A percentile compares a stretch with the other conserved stretches of the same genome.
Evolutionary conservation across 2,797 vertebrate species (phyloP).

Genomic region (Coracias cyanogaster): DNA sequence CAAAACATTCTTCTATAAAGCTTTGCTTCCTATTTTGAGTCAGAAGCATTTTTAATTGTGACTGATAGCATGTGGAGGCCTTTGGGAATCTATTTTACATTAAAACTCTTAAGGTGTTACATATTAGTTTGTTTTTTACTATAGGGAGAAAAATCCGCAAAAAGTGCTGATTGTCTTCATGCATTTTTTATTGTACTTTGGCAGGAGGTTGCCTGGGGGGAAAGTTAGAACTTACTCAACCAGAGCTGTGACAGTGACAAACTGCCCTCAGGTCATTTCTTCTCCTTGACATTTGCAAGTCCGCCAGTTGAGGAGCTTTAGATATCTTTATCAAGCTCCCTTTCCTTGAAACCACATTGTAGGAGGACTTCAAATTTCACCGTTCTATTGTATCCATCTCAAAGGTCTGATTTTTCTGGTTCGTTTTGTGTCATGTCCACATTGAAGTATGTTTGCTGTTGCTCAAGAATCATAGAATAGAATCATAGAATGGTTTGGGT

Average conservation of each 20-base stretch:
- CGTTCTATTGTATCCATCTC: rapidly evolving
- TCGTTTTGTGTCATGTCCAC: not conserved
- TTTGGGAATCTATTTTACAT: not conserved
- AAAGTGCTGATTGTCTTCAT: not conserved
- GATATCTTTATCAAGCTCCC: not conserved
- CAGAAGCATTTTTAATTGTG: not conserved
- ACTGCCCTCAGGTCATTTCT: not conserved
- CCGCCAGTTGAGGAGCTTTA: not conserved
- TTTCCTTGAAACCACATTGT: not conserved
- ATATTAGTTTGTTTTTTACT: not conserved
- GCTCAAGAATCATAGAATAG: not conserved
- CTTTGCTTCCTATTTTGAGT: not conserved
- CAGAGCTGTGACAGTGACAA: not conserved
- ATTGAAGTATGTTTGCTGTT: not conserved
- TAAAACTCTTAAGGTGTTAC: not conserved
- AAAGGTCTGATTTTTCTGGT: not conserved
- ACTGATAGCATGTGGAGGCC: not conserved
- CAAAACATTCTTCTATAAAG: not conserved
- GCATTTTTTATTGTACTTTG: not conserved
- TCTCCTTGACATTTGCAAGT: constrained; percentile 14
- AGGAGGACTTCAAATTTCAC: not conserved
- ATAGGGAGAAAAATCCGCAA: not conserved
- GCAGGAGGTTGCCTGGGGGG: not conserved
- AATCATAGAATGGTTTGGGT: too few species aligned
- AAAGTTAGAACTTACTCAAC: not conserved